Base-by-base conservation (phyloP, 2,888 invertebrate species). In the Prostheceraeus crozeri region DNA sequence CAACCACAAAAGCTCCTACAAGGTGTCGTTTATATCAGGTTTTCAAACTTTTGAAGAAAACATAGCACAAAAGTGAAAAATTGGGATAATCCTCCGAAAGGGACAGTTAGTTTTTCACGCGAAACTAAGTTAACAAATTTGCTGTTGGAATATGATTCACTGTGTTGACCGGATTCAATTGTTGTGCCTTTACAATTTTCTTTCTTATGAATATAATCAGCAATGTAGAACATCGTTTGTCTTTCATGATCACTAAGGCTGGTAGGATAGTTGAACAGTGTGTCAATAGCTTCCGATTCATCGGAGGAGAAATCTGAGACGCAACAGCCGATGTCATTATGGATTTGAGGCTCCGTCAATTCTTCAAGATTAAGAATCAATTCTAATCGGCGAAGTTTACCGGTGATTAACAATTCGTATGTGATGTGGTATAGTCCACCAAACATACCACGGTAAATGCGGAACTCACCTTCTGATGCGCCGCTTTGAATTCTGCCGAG, bases 381-480 rank as follows among this genome's bases (percentile, higher is more conserved):
- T 40, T 40, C 40, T 21, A 40, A 21, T 25, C 48, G 48, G 21
- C 48, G 23, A 48, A 48, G 27, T 48, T 28, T 6, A 23, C 11
- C 48, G n/a, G 48, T 28, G 48, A 48, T 48, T 23, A 48, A 19
- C 21, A 48, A 23, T 48, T 48, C 48, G 27, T 25, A 48, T 48
- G 48, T 25, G 21, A 48, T 48, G 48, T 48, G 27, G 27, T 48
- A 48, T 48, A 48, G 48, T 23, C 48, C 48, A 25, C 48, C 48
- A 48, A 48, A 48, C 48, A 48, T 48, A 28, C 48, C 48, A 25
- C 48, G 21, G 48, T 48, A 48, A 48, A 48, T 28, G 27, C 48
- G 25, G 27, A 48, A 48, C 27, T 48, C 48, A 48, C 48, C 48
- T 48, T 48, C 48, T 28, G 27, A 28, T 23, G 25, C 21, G 27